phyloP scores from a whole-genome alignment of 2,113 vertebrate genomes.

The Xerus inauris region DNA sequence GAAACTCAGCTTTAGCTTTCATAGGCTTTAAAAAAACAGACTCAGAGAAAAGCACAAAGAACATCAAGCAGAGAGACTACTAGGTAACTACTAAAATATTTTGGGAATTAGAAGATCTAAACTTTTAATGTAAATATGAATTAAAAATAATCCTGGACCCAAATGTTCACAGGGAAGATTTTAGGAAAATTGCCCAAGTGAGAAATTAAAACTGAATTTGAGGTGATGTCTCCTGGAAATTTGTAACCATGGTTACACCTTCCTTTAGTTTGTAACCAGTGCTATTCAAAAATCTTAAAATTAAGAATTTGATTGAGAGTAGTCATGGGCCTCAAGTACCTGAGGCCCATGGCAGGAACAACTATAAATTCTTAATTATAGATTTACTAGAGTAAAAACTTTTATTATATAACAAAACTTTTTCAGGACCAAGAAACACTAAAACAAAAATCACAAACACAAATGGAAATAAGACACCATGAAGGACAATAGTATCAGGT shows the following conservation, averaged over 20 bases:
- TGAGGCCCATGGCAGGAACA: neutral
- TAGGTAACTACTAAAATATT: neutral
- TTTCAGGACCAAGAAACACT: neutral
- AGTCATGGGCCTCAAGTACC: neutral
- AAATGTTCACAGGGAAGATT: neutral
- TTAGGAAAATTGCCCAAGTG: neutral
- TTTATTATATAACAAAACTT: neutral
- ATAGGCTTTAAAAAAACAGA: neutral
- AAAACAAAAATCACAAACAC: neutral
- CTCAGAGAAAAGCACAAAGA: neutral
- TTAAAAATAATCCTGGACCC: neutral
- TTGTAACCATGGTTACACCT: neutral
- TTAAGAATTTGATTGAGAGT: neutral
- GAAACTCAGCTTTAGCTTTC: slow-evolving; percentile 18
- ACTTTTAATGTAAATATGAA: neutral
- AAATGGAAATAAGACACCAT: neutral
- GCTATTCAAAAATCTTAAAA: neutral
- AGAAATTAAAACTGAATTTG: neutral
- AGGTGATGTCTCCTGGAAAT: neutral
- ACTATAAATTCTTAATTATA: neutral
- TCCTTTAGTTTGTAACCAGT: neutral
- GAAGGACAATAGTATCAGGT: neutral
- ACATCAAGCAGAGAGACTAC: neutral
- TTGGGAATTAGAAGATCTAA: neutral
- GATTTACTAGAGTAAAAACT: neutral